A percentile compares a stretch with the other conserved stretches of the same genome.
Conservation (phyloP, 2,113 vertebrate species). For the Epinephelus moara region DNA sequence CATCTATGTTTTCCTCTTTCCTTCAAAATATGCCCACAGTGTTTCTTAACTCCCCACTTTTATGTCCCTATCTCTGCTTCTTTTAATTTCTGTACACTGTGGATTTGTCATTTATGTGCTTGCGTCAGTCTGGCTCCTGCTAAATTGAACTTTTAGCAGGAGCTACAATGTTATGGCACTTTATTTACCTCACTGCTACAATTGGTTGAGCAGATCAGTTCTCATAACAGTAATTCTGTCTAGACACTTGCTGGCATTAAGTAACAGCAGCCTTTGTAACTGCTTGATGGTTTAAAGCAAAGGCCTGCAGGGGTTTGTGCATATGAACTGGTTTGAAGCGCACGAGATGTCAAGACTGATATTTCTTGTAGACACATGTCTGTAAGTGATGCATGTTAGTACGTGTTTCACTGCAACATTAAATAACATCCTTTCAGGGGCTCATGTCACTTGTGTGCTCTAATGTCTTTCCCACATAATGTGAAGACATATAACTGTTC, state of each 20-base stretch:
- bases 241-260: not conserved
- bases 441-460: not conserved
- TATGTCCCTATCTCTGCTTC: not conserved
- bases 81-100: not conserved
- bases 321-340: not conserved
- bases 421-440: not conserved
- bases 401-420: not conserved
- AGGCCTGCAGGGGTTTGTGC: not conserved
- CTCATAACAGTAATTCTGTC: constrained; percentile 1
- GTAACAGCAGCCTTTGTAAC: not conserved
- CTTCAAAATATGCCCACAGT: constrained; percentile 9
- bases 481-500: not conserved
- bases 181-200: not conserved
- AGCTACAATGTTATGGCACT: not conserved
- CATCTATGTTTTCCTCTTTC: not conserved
- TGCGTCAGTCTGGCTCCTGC: not conserved
- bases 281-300: not conserved
- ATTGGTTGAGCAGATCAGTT: not conserved
- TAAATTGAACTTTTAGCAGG: not conserved
- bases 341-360: not conserved
- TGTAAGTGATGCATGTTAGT: not conserved
- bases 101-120: not conserved
- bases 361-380: constrained; percentile 3
- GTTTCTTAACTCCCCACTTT: not conserved
- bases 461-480: not conserved